A percentile compares a stretch with the other conserved stretches of the same genome.
phyloP scores from a whole-genome alignment of 2,797 vertebrate species.

The Lycodopsis pacificus region DNA sequence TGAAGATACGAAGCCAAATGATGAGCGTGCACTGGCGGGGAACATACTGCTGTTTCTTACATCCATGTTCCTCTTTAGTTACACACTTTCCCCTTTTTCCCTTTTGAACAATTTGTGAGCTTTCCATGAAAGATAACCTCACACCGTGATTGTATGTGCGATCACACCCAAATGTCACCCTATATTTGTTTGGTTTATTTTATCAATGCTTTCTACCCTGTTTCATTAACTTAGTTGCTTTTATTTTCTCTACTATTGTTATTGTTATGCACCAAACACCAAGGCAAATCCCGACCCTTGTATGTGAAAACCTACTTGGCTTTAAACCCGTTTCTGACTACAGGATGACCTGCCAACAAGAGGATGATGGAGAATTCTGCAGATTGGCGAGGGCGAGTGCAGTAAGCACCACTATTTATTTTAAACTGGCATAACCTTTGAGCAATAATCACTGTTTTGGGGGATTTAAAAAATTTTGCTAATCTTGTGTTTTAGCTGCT shows the following conservation, averaged over 20 bases:
- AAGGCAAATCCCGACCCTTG: neutral
- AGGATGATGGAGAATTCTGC: conserved; percentile 53
- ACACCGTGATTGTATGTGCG: neutral
- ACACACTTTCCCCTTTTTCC: neutral
- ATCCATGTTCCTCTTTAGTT: conserved; percentile 33
- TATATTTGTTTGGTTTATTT: neutral
- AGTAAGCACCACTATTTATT: conserved; percentile 47
- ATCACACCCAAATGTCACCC: neutral
- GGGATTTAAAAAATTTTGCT: neutral
- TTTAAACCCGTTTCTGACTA: neutral
- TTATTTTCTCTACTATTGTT: neutral
- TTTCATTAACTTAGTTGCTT: neutral
- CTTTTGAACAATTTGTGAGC: neutral
- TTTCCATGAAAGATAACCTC: neutral
- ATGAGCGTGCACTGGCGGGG: neutral
- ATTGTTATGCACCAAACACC: neutral
- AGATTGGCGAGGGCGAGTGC: conserved; percentile 51
- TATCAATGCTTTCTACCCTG: neutral
- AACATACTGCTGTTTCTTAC: conserved; percentile 12
- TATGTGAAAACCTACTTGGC: neutral
- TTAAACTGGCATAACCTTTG: neutral
- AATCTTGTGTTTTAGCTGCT: conserved; percentile 74
- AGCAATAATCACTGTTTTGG: neutral
- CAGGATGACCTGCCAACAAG: conserved; percentile 56
- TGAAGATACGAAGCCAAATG: neutral